A percentile compares a stretch with the other conserved stretches of the same genome.
Evolutionary conservation across 2,888 invertebrate species (phyloP).

Genomic region (Mechanitis mazaeus): DNA sequence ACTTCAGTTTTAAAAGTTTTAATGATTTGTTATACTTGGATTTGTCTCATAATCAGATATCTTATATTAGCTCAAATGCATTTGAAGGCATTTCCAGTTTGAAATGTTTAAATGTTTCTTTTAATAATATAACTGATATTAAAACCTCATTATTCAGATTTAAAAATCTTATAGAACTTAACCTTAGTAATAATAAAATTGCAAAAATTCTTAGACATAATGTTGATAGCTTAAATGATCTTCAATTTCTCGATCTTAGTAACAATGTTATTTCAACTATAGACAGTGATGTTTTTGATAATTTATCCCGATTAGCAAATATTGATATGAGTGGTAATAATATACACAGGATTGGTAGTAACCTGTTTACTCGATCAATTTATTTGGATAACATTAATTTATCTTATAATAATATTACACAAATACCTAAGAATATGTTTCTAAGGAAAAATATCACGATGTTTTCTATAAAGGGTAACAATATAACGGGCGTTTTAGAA

Average conservation of each 20-base stretch:
- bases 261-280: slow-evolving; percentile 41
- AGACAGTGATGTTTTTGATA: slow-evolving; percentile 31
- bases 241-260: slow-evolving; percentile 41
- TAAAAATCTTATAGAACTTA: slow-evolving; percentile 39
- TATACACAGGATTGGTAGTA: not conserved
- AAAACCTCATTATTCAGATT: slow-evolving; percentile 47
- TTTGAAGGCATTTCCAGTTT: slow-evolving; percentile 52
- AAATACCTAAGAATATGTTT: slow-evolving; percentile 45
- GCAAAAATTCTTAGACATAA: slow-evolving; percentile 34
- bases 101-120: slow-evolving; percentile 42
- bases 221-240: slow-evolving; percentile 35
- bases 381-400: slow-evolving; percentile 40
- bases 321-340: slow-evolving; percentile 8
- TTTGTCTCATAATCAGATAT: slow-evolving; percentile 49
- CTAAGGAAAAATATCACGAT: slow-evolving; percentile 39
- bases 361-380: slow-evolving; percentile 20
- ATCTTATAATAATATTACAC: slow-evolving; percentile 45
- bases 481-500: slow-evolving; percentile 41
- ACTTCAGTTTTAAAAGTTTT: slow-evolving; percentile 42
- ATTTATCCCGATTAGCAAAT: not conserved
- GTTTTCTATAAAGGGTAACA: slow-evolving; percentile 45
- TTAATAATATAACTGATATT: slow-evolving; percentile 45
- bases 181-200: slow-evolving; percentile 45
- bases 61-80: slow-evolving; percentile 36
- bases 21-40: slow-evolving; percentile 42